Percentiles rank a stretch among this genome's conserved stretches.
phyloP scores from a whole-genome alignment of 2,888 invertebrate species.

The Meta bourneti region DNA sequence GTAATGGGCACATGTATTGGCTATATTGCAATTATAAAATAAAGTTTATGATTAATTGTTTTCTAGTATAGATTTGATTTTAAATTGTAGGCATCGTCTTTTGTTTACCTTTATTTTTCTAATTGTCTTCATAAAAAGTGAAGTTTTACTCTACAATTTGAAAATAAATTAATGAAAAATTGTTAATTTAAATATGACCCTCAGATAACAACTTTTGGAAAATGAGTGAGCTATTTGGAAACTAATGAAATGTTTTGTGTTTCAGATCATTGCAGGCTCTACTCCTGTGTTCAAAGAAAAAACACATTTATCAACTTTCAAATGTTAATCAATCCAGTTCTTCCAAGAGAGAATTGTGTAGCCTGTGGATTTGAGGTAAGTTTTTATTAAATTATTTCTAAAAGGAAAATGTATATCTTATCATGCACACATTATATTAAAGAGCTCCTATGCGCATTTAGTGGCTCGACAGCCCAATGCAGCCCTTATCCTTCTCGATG shows the following conservation, averaged over 20 bases:
- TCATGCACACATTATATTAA: not conserved
- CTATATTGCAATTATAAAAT: too few relatives aligned
- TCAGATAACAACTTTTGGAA: too few relatives aligned
- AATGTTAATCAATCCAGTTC: conserved; percentile 35
- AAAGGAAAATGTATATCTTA: not conserved
- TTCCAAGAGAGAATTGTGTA: conserved; percentile 55
- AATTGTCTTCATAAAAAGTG: not conserved
- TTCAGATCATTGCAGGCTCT: conserved; percentile 49
- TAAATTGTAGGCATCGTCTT: not conserved
- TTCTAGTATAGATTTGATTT: too few relatives aligned
- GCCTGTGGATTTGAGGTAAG: conserved; percentile 55
- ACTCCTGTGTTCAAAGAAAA: conserved; percentile 17
- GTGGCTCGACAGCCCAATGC: too few relatives aligned
- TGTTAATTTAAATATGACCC: too few relatives aligned
- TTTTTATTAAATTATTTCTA: not conserved
- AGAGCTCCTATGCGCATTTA: too few relatives aligned
- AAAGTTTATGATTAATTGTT: too few relatives aligned
- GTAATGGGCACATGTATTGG: too few relatives aligned
- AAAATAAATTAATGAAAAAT: too few relatives aligned
- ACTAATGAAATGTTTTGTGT: conserved; percentile 12
- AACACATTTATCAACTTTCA: not conserved
- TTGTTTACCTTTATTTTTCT: not conserved
- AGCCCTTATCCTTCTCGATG: too few relatives aligned
- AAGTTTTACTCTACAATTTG: not conserved
- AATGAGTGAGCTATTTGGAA: too few relatives aligned